Evolutionary conservation across 2,888 invertebrate species (phyloP), one percentile per base, ranked within the genome.

Genomic region (Agriopis marginaria): DNA sequence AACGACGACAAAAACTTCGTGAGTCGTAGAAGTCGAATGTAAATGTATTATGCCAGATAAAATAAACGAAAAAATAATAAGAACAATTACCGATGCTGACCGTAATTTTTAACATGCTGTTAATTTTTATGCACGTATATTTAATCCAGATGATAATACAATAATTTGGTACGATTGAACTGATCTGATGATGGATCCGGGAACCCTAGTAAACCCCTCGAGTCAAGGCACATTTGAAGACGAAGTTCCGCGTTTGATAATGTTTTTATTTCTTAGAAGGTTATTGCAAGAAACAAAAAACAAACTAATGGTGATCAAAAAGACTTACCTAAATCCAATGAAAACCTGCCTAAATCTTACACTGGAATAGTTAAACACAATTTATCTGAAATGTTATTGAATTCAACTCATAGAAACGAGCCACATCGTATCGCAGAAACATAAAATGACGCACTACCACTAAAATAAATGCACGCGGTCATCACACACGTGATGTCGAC

Each of bases 381-480:
- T 9, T 45, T 58, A 45, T 47, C 4, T 45, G 45, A 45, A 58
- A 47, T 58, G 12, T 11, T 7, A 47, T 45, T 8, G 8, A 45
- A 58, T 47, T 45, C 7, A 58, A 47, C 12, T 45, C 32, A 47
- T 45, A 45, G 45, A 23, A 58, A 58, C 58, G 11, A 32, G 10
- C 8, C 8, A 56, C 55, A 11, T 14, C 14, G 23, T 12, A 12
- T 8, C 45, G 45, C 44, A 45, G 56, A 45, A 10, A 0, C 45
- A 58, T 58, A 32, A 47, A 58, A 45, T 58, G 45, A 58, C 45
- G 11, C 32, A 58, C 45, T 32, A 32, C 11, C n/a, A 58, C 58
- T 23, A 32, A 58, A 58, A 45, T 58, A 58, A 47, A 32, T 11
- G 45, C 7, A 23, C 58, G 45, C 58, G 23, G n/a, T 14, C n/a